Conservation (phyloP, 2,888 invertebrate species). For the Nomada fabriciana region DNA sequence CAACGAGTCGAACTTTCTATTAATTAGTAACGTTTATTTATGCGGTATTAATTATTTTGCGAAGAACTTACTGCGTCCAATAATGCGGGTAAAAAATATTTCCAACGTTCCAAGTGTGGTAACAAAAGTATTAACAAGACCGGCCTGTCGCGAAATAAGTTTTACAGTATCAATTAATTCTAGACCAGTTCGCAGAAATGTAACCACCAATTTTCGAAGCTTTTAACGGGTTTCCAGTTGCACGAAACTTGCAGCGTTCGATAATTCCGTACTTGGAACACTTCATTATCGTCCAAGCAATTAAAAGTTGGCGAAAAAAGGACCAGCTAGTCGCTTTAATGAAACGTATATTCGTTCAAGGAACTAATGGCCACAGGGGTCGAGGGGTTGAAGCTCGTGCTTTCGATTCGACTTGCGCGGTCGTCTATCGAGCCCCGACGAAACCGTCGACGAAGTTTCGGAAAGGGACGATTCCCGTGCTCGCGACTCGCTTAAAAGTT, state of each 20-base stretch:
- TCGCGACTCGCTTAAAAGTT: constrained; percentile 43
- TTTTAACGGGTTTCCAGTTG: not conserved
- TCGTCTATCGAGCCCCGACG: constrained; percentile 35
- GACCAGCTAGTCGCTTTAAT: constrained; percentile 1
- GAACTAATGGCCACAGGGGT: not conserved
- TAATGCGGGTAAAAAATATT: too few species aligned
- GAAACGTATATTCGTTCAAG: constrained; percentile 26
- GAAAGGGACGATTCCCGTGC: constrained; percentile 27
- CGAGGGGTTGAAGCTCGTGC: not conserved
- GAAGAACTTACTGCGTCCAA: too few species aligned
- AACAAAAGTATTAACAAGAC: too few species aligned
- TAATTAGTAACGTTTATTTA: too few species aligned
- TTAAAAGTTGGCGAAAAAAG: constrained; percentile 23
- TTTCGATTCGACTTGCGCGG: constrained; percentile 9
- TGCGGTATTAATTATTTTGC: too few species aligned
- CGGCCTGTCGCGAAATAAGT: too few species aligned
- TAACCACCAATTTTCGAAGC: not conserved
- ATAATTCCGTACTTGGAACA: constrained; percentile 3
- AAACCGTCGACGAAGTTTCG: constrained; percentile 39
- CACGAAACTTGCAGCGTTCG: not conserved
- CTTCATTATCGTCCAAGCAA: constrained; percentile 22
- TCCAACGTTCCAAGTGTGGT: too few species aligned
- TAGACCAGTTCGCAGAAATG: too few species aligned
- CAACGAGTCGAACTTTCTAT: too few species aligned
- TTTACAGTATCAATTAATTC: too few species aligned